Evolutionary conservation across 2,888 invertebrate species (phyloP).

Genomic region (Dioctria rufipes): DNA sequence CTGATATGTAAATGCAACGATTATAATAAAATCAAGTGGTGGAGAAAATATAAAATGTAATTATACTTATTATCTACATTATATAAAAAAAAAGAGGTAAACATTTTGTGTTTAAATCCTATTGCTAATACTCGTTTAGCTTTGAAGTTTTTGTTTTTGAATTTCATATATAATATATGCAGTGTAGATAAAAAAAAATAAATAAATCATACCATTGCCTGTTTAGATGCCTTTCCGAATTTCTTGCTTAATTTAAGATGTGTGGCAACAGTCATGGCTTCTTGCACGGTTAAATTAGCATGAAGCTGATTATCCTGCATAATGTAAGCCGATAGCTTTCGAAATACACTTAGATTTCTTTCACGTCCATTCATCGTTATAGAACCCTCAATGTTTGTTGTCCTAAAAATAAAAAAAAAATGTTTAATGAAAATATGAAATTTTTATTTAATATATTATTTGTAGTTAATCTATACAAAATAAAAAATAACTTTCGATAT

Average conservation of each 20-base stretch:
- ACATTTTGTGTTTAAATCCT: too few relatives aligned
- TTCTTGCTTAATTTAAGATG: conserved; percentile 88
- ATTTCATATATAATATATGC: background rate
- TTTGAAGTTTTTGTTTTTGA: background rate
- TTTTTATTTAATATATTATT: too few relatives aligned
- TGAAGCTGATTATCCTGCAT: conserved; percentile 96
- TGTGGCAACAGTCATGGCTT: conserved; percentile 95
- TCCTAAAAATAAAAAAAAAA: conserved; percentile 72
- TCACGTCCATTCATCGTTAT: conserved; percentile 89
- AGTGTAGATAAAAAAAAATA: background rate
- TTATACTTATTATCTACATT: too few relatives aligned
- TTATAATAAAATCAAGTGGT: too few relatives aligned
- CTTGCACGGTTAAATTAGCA: conserved; percentile 92
- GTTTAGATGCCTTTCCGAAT: conserved; percentile 80
- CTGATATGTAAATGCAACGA: too few relatives aligned
- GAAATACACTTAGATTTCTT: conserved; percentile 87
- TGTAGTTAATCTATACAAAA: background rate
- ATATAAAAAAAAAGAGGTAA: too few relatives aligned
- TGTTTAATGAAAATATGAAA: background rate
- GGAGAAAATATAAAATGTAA: too few relatives aligned
- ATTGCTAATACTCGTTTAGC: too few relatives aligned
- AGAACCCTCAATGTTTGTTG: conserved; percentile 85
- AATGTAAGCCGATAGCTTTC: conserved; percentile 95
- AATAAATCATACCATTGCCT: conserved; percentile 81
- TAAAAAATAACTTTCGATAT: background rate